Evolutionary conservation across 2,888 invertebrate species (phyloP).

Genomic region (Eilema caniola): DNA sequence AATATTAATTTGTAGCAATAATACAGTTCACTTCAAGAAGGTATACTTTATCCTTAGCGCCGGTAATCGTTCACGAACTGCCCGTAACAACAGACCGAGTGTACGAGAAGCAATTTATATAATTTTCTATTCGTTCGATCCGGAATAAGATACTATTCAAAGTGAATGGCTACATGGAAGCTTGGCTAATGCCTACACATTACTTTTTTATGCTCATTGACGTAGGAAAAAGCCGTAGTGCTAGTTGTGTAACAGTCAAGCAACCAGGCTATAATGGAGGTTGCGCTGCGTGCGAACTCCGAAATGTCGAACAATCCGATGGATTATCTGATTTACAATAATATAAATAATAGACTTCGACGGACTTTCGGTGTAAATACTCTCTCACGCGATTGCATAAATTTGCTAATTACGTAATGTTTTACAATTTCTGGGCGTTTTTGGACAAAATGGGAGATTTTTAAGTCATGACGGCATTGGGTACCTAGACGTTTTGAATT

Average conservation of each 20-base stretch:
- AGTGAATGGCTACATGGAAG: conserved; percentile 69
- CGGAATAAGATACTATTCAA: conserved; percentile 70
- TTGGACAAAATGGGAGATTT: background rate
- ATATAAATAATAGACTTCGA: conserved; percentile 54
- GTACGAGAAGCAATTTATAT: conserved; percentile 78
- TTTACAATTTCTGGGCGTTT: conserved; percentile 10
- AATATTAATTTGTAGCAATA: conserved; percentile 27
- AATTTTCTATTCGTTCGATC: conserved; percentile 76
- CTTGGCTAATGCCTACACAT: conserved; percentile 72
- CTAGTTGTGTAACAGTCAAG: conserved; percentile 61
- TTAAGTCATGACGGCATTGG: background rate
- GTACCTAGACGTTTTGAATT: background rate
- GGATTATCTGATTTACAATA: conserved; percentile 57
- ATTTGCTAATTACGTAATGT: conserved; percentile 34
- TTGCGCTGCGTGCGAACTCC: conserved; percentile 56
- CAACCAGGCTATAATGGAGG: conserved; percentile 45
- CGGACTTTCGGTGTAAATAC: conserved; percentile 29
- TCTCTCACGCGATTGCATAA: conserved; percentile 46
- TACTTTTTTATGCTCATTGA: conserved; percentile 67
- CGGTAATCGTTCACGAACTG: conserved; percentile 70
- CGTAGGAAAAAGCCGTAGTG: conserved; percentile 55
- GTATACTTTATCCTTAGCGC: conserved; percentile 49
- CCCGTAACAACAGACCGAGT: conserved; percentile 58
- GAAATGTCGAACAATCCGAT: conserved; percentile 59
- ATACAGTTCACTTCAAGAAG: conserved; percentile 52